Evolutionary conservation across 2,113 vertebrate species (phyloP), one percentile per base, ranked within the genome.

Genomic region (Tachuris rubrigastra): DNA sequence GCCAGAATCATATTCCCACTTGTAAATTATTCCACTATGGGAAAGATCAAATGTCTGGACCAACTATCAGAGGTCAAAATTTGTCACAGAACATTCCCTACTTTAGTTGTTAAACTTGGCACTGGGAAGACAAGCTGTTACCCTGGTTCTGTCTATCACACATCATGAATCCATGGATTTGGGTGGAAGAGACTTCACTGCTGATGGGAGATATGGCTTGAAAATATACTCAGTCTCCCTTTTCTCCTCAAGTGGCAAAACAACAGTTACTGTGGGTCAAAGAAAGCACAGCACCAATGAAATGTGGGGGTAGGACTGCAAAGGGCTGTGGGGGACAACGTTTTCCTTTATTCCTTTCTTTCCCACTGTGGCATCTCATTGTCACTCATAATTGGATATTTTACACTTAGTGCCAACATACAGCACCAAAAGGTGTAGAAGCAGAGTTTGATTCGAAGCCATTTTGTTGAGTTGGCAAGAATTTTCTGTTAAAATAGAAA

Each of bases 301-400:
- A 77, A 6, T 23, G 28, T 0, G 19, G 15, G 5, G 30, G 10
- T 18, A 7, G 31, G 12, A 39, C 2, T 47, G 35, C 30, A 52
- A 60, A 76, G 27, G 47, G 19, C 37, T 52, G 13, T 1, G 23
- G 42, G 20, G 22, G 31, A 46, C 25, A 5, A 18, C 0, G 0
- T 30, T 59, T 77, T 13, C 78, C 14, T 14, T 16, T 1, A 14
- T 14, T 16, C 0, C 11, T 25, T 86, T n/a, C 65, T 20, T 60
- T 30, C 82, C 25, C 52, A 1, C 28, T 24, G 19, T 21, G 39
- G 25, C 71, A 90, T 42, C 30, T 56, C 41, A 37, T 1, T 47
- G 30, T 13, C 46, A 90, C 62, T 46, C 50, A 37, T 28, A 37
- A 77, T 19, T 8, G 11, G 39, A 16, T 33, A 72, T 52, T 80